Evolutionary conservation across 2,113 vertebrate species (phyloP).

Genomic region (Anarhynchus alexandrinus): DNA sequence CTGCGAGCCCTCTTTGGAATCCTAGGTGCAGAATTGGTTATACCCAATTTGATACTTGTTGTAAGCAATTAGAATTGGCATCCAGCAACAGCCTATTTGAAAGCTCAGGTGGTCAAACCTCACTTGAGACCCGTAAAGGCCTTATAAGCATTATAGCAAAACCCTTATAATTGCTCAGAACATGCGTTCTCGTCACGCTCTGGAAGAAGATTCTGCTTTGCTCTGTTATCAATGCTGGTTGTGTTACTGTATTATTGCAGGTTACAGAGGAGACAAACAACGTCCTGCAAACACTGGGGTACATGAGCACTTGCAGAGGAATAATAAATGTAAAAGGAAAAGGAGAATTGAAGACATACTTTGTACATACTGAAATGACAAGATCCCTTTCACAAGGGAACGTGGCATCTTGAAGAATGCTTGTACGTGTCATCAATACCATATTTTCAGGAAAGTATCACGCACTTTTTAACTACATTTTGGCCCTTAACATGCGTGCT

Average conservation of each 20-base stretch:
- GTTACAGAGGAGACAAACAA: constrained; percentile 93
- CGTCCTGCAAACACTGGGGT: constrained; percentile 86
- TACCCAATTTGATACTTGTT: background rate
- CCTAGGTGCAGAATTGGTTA: background rate
- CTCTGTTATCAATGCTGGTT: background rate
- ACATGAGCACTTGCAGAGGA: constrained; percentile 92
- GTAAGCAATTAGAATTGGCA: background rate
- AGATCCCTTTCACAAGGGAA: constrained; percentile 91
- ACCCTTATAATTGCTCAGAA: background rate
- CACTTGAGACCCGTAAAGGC: background rate
- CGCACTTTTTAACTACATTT: constrained; percentile 65
- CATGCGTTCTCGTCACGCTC: background rate
- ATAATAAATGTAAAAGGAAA: constrained; percentile 99
- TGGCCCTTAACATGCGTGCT: constrained; percentile 61
- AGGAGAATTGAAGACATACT: constrained; percentile 95
- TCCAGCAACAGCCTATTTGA: background rate
- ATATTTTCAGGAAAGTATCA: constrained; percentile 54
- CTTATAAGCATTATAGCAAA: background rate
- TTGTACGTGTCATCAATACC: constrained; percentile 2
- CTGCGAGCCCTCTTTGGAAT: background rate
- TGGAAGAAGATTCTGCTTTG: background rate
- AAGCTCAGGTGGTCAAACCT: background rate
- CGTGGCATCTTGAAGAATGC: constrained; percentile 70
- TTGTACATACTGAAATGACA: constrained; percentile 95
- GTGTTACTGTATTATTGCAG: constrained; percentile 31